Conservation (phyloP, 2,888 invertebrate species). For the Sipha maydis region DNA sequence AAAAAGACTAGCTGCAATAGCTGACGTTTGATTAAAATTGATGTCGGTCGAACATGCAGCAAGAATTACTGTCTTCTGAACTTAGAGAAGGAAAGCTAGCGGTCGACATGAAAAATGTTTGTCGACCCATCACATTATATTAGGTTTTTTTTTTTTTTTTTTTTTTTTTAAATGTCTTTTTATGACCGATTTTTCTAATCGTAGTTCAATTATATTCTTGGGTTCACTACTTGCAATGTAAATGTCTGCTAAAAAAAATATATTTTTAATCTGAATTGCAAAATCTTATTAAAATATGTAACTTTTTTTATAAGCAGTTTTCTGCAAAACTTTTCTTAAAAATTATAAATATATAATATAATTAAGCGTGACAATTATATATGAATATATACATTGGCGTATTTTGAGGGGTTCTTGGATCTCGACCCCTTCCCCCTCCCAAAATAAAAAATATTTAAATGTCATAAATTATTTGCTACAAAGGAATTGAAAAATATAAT, state of each 20-base stretch:
- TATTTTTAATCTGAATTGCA: not conserved
- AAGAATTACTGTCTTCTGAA: not conserved
- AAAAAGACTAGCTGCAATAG: not conserved
- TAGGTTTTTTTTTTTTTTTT: not conserved
- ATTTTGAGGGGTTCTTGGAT: too few relatives aligned
- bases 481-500: too few relatives aligned
- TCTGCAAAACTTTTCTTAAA: too few relatives aligned
- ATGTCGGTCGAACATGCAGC: not conserved
- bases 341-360: too few relatives aligned
- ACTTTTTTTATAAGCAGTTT: not conserved
- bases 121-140: conserved; percentile 19
- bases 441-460: too few relatives aligned
- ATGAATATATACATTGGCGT: too few relatives aligned
- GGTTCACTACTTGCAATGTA: not conserved
- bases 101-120: not conserved
- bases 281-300: not conserved
- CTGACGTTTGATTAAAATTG: conserved; percentile 53
- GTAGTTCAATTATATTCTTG: not conserved
- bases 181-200: conserved; percentile 6
- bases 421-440: too few relatives aligned
- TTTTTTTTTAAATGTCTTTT: not conserved
- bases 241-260: not conserved
- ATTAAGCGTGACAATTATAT: too few relatives aligned
- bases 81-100: not conserved
- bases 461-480: too few relatives aligned